Percentiles rank a stretch among this genome's conserved stretches.
These are phyloP conservation scores for Lasiommata megera DNA, from an alignment of 2,888 invertebrate genomes.

Conservation along the genomic window DNA sequence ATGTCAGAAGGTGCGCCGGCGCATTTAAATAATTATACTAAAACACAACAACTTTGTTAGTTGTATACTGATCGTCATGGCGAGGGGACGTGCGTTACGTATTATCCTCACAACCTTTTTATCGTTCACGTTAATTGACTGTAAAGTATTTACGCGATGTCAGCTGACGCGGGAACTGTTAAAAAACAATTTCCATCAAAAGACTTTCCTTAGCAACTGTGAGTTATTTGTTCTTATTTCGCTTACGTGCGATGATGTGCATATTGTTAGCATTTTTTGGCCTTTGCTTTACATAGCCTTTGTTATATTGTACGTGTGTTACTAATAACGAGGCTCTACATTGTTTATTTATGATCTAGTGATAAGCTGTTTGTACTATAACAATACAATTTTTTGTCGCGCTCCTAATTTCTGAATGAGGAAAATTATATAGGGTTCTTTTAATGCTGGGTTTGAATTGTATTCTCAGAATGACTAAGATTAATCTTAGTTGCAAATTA, in stretches of 20 bases:
- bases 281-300: constrained; percentile 24
- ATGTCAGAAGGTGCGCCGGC: constrained; percentile 49
- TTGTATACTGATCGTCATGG: constrained; percentile 50
- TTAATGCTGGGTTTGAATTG: background rate
- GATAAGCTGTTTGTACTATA: constrained; percentile 9
- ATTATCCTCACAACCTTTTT: constrained; percentile 43
- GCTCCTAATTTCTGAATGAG: constrained; percentile 13
- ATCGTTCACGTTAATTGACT: constrained; percentile 47
- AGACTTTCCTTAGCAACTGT: constrained; percentile 87
- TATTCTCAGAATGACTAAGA: background rate
- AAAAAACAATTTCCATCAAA: constrained; percentile 81
- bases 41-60: constrained; percentile 43
- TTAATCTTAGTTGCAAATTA: background rate
- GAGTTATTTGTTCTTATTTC: constrained; percentile 57
- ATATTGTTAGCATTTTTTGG: constrained; percentile 15
- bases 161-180: constrained; percentile 85
- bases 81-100: constrained; percentile 46
- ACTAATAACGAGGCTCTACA: constrained; percentile 18
- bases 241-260: background rate
- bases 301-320: constrained; percentile 23
- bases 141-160: constrained; percentile 84
- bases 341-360: constrained; percentile 23
- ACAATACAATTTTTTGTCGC: constrained; percentile 14
- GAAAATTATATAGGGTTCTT: constrained; percentile 11
- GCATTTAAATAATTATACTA: constrained; percentile 41